These are phyloP conservation scores for Globodera rostochiensis DNA, from an alignment of 1,140 invertebrate species.

Conservation along the genomic window DNA sequence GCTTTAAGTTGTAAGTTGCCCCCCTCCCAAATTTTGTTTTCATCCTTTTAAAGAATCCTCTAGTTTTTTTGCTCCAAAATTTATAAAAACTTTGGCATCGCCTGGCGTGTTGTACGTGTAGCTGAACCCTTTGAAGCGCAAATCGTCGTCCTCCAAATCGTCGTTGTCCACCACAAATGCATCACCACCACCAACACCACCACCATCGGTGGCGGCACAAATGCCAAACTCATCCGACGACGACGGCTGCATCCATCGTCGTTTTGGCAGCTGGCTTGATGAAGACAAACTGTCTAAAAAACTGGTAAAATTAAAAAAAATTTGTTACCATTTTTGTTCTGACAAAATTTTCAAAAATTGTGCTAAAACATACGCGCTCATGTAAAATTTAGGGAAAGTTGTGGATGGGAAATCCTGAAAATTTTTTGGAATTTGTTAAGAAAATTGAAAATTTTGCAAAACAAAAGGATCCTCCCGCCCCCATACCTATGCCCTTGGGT, in stretches of 20 bases:
- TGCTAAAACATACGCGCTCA: not conserved
- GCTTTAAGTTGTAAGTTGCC: too few species aligned
- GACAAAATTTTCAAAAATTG: not conserved
- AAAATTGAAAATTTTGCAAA: not conserved
- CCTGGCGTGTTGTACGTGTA: not conserved
- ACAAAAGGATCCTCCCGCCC: too few species aligned
- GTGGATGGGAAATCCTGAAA: not conserved
- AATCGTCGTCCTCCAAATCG: not conserved
- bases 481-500: too few species aligned
- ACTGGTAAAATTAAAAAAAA: not conserved
- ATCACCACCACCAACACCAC: not conserved
- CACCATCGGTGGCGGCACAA: not conserved
- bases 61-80: not conserved
- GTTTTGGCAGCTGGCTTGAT: not conserved
- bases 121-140: slow-evolving; percentile 7
- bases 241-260: not conserved
- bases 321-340: too few species aligned
- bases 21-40: too few species aligned
- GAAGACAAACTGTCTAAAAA: not conserved
- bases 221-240: too few species aligned
- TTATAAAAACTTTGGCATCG: not conserved
- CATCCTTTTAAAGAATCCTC: too few species aligned
- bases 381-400: not conserved
- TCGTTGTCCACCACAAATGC: not conserved
- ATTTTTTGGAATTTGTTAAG: not conserved